Conservation (phyloP, 2,797 vertebrate species). For the Kryptopterus vitreolus region DNA sequence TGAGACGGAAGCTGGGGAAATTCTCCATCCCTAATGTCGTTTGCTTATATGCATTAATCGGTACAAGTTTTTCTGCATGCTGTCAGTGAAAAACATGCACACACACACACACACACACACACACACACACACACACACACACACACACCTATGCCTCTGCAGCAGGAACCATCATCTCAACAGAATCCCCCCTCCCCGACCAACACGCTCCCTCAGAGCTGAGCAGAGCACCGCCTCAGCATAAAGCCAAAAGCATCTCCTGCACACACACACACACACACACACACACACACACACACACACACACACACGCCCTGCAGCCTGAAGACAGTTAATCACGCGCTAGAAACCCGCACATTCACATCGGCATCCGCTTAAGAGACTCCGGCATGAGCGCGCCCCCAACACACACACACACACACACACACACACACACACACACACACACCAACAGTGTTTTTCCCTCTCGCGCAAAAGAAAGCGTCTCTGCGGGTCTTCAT, state of each 20-base stretch:
- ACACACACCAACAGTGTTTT: no score
- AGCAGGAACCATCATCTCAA: slow-evolving; percentile 39
- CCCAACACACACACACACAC: no score
- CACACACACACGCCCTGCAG: slow-evolving; percentile 63
- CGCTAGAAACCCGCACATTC: slow-evolving; percentile 30
- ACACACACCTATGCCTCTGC: slow-evolving; percentile 35
- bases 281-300: background rate
- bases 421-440: no score
- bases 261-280: slow-evolving; percentile 12
- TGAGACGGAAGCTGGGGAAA: background rate
- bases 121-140: background rate
- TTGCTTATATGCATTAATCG: background rate
- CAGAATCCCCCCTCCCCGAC: background rate
- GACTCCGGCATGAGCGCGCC: background rate
- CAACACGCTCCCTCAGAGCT: slow-evolving; percentile 15
- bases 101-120: slow-evolving; percentile 3
- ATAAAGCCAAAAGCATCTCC: slow-evolving; percentile 33
- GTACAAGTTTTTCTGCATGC: slow-evolving; percentile 19
- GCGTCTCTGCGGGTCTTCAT: slow-evolving; percentile 16
- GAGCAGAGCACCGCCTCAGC: slow-evolving; percentile 29
- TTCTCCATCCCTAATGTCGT: background rate
- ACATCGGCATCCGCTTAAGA: background rate
- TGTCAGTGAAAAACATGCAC: background rate
- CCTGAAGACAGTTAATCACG: slow-evolving; percentile 32
- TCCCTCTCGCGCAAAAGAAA: background rate